These are phyloP conservation scores for Lamproptera curius DNA, from an alignment of 2,888 invertebrate species.

Conservation along the genomic window DNA sequence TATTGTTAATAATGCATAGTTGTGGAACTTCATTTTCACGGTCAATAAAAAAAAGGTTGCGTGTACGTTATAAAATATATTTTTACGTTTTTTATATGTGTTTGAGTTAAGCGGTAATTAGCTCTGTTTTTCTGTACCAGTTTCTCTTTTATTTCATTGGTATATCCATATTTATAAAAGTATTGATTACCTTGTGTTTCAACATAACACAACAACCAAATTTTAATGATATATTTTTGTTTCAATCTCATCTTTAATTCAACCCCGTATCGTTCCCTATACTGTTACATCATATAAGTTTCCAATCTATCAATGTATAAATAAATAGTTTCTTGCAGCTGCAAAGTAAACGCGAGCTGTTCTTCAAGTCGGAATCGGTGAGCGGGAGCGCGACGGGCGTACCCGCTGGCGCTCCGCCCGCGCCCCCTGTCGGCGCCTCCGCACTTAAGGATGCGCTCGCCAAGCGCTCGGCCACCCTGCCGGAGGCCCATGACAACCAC, in stretches of 20 bases:
- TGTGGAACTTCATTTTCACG: not conserved
- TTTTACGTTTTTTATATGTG: not conserved
- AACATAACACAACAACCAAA: too few relatives aligned
- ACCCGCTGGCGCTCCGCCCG: conserved; percentile 63
- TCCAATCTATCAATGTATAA: too few relatives aligned
- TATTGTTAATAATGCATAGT: too few relatives aligned
- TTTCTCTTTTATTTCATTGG: too few relatives aligned
- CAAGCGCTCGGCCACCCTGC: conserved; percentile 65
- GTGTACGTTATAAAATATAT: not conserved
- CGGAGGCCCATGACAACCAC: conserved; percentile 66
- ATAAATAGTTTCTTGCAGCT: conserved; percentile 81
- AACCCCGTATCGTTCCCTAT: too few relatives aligned
- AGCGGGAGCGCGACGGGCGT: conserved; percentile 64
- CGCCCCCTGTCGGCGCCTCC: conserved; percentile 65
- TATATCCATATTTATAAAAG: too few relatives aligned
- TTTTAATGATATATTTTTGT: too few relatives aligned
- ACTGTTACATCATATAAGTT: too few relatives aligned
- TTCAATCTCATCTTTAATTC: too few relatives aligned
- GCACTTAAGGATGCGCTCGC: conserved; percentile 72
- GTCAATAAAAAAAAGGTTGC: not conserved
- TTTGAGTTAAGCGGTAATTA: too few relatives aligned
- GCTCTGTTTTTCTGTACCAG: too few relatives aligned
- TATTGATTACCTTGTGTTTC: too few relatives aligned
- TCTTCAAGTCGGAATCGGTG: conserved; percentile 86
- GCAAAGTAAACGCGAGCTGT: conserved; percentile 91